phyloP scores from a whole-genome alignment of 2,888 invertebrate species.

The Escarpia spicata region DNA sequence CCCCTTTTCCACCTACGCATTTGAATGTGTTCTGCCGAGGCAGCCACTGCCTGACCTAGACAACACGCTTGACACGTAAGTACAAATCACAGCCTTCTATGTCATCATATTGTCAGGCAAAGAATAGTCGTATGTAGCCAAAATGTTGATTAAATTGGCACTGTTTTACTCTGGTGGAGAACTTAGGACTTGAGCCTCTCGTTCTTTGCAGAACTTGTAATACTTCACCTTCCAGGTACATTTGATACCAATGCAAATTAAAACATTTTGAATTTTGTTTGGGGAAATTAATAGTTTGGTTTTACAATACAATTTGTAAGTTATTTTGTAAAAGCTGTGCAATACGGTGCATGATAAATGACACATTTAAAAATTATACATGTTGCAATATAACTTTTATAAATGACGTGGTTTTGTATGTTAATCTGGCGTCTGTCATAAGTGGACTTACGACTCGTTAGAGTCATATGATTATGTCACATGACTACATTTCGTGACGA shows the following conservation, averaged over 20 bases:
- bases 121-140: not conserved
- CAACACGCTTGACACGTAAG: slow-evolving; percentile 49
- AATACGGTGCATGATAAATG: no score
- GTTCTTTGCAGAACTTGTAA: not conserved
- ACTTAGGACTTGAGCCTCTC: no score
- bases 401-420: not conserved
- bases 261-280: not conserved
- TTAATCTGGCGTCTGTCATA: not conserved
- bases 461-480: not conserved
- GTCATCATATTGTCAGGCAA: not conserved
- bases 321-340: not conserved
- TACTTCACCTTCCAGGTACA: not conserved
- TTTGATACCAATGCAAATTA: not conserved
- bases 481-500: not conserved
- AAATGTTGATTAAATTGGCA: not conserved
- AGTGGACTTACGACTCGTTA: not conserved
- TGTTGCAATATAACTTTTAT: not conserved
- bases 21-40: slow-evolving; percentile 49
- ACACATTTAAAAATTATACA: no score
- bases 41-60: slow-evolving; percentile 53
- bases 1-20: slow-evolving; percentile 42
- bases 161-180: not conserved
- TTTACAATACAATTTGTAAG: not conserved
- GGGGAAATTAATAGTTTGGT: not conserved
- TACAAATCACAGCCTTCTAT: not conserved